phyloP scores from a whole-genome alignment of 2,888 invertebrate species.

The Nephrotoma appendiculata region DNA sequence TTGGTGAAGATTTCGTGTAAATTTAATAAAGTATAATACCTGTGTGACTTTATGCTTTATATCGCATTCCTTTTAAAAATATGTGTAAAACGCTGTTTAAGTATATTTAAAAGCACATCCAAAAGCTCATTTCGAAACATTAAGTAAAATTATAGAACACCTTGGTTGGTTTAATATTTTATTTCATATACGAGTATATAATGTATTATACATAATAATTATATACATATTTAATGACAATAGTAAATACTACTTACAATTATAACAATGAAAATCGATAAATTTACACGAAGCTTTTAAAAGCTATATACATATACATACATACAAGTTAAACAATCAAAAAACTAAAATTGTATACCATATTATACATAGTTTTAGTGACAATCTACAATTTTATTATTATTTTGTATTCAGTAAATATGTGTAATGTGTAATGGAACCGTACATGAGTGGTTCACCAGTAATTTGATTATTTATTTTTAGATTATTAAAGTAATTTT shows the following conservation, averaged over 20 bases:
- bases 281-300: not conserved
- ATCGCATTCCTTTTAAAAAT: not conserved
- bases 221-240: not conserved
- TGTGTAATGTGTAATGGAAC: not conserved
- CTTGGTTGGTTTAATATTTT: not conserved
- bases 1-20: not conserved
- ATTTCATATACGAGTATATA: not conserved
- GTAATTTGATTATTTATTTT: not conserved
- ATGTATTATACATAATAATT: not conserved
- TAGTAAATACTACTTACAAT: not conserved
- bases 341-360: not conserved
- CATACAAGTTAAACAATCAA: not conserved
- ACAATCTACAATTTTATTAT: not conserved
- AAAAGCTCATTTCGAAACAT: not conserved
- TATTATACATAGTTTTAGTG: not conserved
- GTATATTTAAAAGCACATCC: not conserved
- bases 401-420: not conserved
- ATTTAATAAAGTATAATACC: not conserved
- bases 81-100: not conserved
- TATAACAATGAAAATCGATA: not conserved
- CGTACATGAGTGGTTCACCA: not conserved
- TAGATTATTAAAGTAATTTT: not conserved
- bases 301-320: not conserved
- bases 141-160: not conserved
- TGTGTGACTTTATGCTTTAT: not conserved